These are phyloP conservation scores for Camponotus floridanus DNA, from an alignment of 1,140 invertebrate species.

Conservation along the genomic window DNA sequence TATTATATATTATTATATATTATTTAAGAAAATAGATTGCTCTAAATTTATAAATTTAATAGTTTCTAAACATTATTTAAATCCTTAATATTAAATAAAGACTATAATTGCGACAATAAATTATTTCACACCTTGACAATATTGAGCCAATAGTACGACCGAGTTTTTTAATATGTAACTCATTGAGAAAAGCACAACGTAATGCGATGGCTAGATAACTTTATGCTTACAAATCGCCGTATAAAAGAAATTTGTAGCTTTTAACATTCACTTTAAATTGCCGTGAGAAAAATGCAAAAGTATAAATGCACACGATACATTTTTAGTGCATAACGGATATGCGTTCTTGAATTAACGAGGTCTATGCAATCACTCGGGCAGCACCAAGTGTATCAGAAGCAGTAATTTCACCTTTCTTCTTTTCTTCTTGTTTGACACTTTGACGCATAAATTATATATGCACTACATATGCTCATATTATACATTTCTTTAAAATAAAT, in stretches of 20 bases:
- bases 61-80: not conserved
- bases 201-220: not conserved
- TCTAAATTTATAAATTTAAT: not conserved
- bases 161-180: constrained; percentile 24
- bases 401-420: constrained; percentile 42
- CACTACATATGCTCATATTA: constrained; percentile 15
- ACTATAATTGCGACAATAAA: constrained; percentile 10
- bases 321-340: constrained; percentile 69
- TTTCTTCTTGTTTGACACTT: constrained; percentile 39
- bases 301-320: constrained; percentile 52
- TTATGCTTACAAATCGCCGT: not conserved
- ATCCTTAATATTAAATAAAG: not conserved
- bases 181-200: constrained; percentile 4
- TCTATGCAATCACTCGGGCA: constrained; percentile 62
- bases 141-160: not conserved
- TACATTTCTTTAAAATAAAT: constrained; percentile 32
- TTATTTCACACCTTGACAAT: constrained; percentile 7
- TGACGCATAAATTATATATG: constrained; percentile 27
- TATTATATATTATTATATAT: not conserved
- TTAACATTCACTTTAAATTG: not conserved
- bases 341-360: constrained; percentile 70
- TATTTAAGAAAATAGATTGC: not conserved
- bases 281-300: constrained; percentile 58
- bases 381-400: constrained; percentile 15
- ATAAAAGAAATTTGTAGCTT: constrained; percentile 18